Base-by-base conservation (phyloP, 2,797 vertebrate genomes). In the Tokudaia tokunoshimensis region DNA sequence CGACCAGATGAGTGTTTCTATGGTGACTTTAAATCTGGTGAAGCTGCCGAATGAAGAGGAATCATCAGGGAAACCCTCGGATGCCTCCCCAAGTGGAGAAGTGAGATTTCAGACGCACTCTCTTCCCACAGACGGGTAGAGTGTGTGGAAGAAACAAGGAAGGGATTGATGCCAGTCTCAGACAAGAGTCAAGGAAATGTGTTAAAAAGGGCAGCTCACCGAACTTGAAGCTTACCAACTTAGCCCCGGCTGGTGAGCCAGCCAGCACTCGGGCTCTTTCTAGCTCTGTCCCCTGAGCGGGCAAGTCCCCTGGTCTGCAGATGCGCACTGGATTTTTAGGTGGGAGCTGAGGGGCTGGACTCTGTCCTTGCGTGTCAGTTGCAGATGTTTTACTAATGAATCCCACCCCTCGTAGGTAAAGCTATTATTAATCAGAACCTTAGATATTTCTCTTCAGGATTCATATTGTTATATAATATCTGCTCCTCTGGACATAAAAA, bases 361-460 rank as follows among this genome's bases (percentile, higher is more conserved):
- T 3, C 83, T 67, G 29, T 65, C 26, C 15, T 65, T 10, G 9
- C 14, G 24, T 1, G 47, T 63, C 26, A 65, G 82, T 41, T 47
- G 15, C 17, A 50, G 61, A 19, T 29, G 34, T 67, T 31, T 34
- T n/a, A 72, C 31, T 72, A 31, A 37, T 34, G 13, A 19, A 85
- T 31, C 2, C 82, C 29, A 31, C 7, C 12, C 12, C 47, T n/a
- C 14, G 82, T 80, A 61, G 74, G 20, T 9, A 13, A 59, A 19
- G 41, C 88, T 93, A 92, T 91, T 61, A 82, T 57, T 90, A 50
- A 74, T 84, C 20, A 75, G 55, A 47, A 24, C 61, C 61, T 80
- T 74, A 91, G 34, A 10, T 9, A 1, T 94, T 47, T 91, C 2
- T 84, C 11, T 95, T 89, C 61, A 57, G 37, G 74, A 61, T 55